These are phyloP conservation scores for Gibbula magus DNA, from an alignment of 2,888 invertebrate species.

Conservation along the genomic window DNA sequence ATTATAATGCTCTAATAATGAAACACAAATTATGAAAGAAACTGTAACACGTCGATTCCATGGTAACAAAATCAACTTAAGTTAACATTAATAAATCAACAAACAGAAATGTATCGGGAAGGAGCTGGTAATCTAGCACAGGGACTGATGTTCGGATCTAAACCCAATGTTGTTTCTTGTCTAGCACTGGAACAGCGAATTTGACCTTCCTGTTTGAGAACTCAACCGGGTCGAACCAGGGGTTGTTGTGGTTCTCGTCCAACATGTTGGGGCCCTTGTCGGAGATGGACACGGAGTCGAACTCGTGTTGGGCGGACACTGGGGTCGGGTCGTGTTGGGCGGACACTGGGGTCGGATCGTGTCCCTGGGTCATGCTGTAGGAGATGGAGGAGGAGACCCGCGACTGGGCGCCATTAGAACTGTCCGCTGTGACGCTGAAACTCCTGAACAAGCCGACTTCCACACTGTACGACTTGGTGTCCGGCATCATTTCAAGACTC, in stretches of 20 bases:
- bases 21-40: too few relatives aligned
- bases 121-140: neutral
- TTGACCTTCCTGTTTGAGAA: slow-evolving; percentile 29
- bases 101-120: neutral
- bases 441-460: slow-evolving; percentile 40
- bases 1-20: too few relatives aligned
- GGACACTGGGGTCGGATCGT: slow-evolving; percentile 39
- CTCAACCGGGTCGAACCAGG: slow-evolving; percentile 27
- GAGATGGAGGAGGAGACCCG: slow-evolving; percentile 21
- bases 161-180: slow-evolving; percentile 59
- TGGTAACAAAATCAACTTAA: too few relatives aligned
- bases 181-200: slow-evolving; percentile 47
- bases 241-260: slow-evolving; percentile 40
- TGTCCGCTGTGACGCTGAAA: slow-evolving; percentile 47
- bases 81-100: too few relatives aligned
- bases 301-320: slow-evolving; percentile 25
- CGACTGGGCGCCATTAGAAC: slow-evolving; percentile 34
- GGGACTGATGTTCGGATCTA: slow-evolving; percentile 18
- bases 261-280: slow-evolving; percentile 31
- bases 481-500: slow-evolving; percentile 41
- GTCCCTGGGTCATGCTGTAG: slow-evolving; percentile 32
- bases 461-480: slow-evolving; percentile 35
- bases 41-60: too few relatives aligned
- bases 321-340: slow-evolving; percentile 34
- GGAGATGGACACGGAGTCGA: slow-evolving; percentile 17